phyloP scores from a whole-genome alignment of 2,113 vertebrate genomes.

The Pseudopipra pipra region DNA sequence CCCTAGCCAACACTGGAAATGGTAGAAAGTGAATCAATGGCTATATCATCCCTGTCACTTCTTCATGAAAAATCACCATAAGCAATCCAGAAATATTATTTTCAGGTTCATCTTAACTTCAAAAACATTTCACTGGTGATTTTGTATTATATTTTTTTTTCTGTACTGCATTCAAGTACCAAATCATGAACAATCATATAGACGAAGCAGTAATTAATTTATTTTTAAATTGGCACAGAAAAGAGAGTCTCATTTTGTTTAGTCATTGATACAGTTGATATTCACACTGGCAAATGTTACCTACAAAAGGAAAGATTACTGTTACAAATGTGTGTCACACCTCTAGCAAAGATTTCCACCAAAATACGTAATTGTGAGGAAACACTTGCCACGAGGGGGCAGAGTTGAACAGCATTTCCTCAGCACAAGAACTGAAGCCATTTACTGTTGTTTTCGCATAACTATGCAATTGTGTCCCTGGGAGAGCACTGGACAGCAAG shows the following conservation, averaged over 20 bases:
- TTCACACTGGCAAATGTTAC: neutral
- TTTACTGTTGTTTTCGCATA: constrained; percentile 37
- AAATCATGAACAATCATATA: neutral
- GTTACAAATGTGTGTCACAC: neutral
- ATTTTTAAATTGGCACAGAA: neutral
- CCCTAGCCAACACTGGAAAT: neutral
- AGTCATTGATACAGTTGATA: neutral
- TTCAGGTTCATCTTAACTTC: neutral
- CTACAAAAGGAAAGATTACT: neutral
- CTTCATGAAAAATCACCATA: neutral
- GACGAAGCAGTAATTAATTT: neutral
- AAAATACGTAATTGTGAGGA: neutral
- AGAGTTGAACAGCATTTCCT: constrained; percentile 48
- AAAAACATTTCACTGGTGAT: neutral
- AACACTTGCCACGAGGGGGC: constrained; percentile 67
- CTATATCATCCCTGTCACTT: neutral
- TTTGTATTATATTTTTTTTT: neutral
- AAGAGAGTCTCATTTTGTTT: neutral
- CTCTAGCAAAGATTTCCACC: neutral
- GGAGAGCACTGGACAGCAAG: constrained; percentile 53
- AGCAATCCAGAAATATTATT: neutral
- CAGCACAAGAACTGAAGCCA: neutral
- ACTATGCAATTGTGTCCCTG: constrained; percentile 31
- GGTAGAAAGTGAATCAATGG: neutral
- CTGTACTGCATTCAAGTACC: neutral